Evolutionary conservation across 2,888 invertebrate genomes (phyloP).

Genomic region (Spatulosminthurus flaviceps): DNA sequence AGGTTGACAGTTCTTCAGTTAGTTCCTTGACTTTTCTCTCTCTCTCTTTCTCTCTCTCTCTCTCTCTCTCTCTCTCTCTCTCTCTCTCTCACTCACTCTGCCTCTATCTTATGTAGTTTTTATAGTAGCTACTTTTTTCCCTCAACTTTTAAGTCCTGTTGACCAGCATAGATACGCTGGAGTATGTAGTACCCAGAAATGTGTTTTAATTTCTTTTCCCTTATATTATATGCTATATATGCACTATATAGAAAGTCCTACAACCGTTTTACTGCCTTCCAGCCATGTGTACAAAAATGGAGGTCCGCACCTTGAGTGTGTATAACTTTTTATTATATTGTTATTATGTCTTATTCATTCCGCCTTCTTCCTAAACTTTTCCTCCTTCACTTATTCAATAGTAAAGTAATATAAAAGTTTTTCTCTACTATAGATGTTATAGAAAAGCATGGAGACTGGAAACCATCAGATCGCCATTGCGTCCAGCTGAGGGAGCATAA

Average conservation of each 20-base stretch:
- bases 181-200: conserved; percentile 15
- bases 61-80: no score
- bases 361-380: not conserved
- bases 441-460: conserved; percentile 30
- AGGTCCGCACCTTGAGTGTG: conserved; percentile 14
- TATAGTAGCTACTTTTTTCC: not conserved
- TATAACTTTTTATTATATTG: conserved; percentile 21
- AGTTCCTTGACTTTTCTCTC: conserved; percentile 24
- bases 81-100: not conserved
- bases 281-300: conserved; percentile 22
- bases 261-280: conserved; percentile 10
- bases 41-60: conserved; percentile 9
- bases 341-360: conserved; percentile 24
- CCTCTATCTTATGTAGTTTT: no score
- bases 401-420: conserved; percentile 4
- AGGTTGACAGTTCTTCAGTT: conserved; percentile 10
- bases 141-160: not conserved
- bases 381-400: conserved; percentile 3
- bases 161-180: no score
- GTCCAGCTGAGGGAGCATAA: conserved; percentile 43
- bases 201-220: conserved; percentile 18
- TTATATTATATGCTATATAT: no score
- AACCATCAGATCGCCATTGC: conserved; percentile 28
- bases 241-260: no score
- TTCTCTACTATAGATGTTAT: no score